A percentile compares a stretch with the other conserved stretches of the same genome.
phyloP scores from a whole-genome alignment of 2,888 invertebrate genomes.

The Minunthozetes semirufus region DNA sequence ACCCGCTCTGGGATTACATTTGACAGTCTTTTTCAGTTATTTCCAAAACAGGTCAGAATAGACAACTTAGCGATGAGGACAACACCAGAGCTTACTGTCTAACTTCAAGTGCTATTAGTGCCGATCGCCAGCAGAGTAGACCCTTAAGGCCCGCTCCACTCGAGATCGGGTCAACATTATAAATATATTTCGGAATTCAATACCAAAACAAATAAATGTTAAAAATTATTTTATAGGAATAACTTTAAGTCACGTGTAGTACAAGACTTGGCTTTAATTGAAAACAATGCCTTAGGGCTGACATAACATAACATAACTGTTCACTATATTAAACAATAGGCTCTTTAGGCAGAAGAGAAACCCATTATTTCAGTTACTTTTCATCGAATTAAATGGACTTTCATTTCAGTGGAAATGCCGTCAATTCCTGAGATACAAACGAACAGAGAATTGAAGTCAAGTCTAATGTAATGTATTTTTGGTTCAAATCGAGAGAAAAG shows the following conservation, averaged over 20 bases:
- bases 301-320: too few species aligned
- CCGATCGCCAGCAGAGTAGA: too few species aligned
- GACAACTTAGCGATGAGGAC: slow-evolving; percentile 3
- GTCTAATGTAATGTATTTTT: too few species aligned
- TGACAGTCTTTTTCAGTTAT: slow-evolving; percentile 21
- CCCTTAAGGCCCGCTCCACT: too few species aligned
- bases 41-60: neutral
- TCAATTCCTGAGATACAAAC: too few species aligned
- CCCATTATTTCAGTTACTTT: too few species aligned
- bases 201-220: neutral
- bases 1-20: slow-evolving; percentile 25
- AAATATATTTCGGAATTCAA: neutral
- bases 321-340: too few species aligned
- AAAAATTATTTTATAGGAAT: slow-evolving; percentile 12
- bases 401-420: too few species aligned
- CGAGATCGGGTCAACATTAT: neutral
- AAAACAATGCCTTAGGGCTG: neutral
- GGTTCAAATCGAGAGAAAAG: too few species aligned
- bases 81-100: neutral
- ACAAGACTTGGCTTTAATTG: slow-evolving; percentile 10
- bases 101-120: slow-evolving; percentile 14
- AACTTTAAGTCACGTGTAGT: slow-evolving; percentile 10
- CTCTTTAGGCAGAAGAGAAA: too few species aligned
- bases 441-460: too few species aligned
- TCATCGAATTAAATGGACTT: too few species aligned